phyloP scores from a whole-genome alignment of 2,888 invertebrate species.

The Odontothrips loti region DNA sequence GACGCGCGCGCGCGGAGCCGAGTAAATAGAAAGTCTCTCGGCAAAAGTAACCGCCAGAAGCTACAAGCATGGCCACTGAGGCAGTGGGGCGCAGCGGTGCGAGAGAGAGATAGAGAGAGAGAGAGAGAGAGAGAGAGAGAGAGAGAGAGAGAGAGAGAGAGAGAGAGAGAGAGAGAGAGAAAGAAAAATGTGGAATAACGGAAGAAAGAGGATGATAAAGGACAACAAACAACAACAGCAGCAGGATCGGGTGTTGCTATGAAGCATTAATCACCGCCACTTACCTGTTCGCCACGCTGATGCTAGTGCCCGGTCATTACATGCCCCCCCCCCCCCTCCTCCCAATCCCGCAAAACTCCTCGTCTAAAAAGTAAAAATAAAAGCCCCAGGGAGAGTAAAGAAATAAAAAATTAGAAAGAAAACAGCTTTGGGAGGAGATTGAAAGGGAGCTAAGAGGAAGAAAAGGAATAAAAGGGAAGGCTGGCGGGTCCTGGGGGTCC shows the following conservation, averaged over 20 bases:
- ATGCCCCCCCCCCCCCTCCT: not conserved
- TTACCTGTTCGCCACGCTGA: too few relatives aligned
- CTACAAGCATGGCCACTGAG: not conserved
- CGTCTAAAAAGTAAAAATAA: not conserved
- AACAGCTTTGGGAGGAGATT: too few relatives aligned
- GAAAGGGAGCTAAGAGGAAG: too few relatives aligned
- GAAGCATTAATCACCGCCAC: not conserved
- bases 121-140: slow-evolving; percentile 1
- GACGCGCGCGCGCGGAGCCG: not conserved
- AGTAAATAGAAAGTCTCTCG: not conserved
- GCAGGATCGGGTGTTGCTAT: too few relatives aligned
- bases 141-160: slow-evolving; percentile 2
- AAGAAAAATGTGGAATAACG: too few relatives aligned
- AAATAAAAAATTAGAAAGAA: not conserved
- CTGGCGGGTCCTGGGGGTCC: too few relatives aligned
- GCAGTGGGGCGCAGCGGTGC: not conserved
- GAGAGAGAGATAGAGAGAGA: not conserved
- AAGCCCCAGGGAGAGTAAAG: not conserved
- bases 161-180: slow-evolving; percentile 15
- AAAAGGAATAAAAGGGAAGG: too few relatives aligned
- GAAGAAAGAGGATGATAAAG: not conserved
- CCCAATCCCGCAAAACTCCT: not conserved
- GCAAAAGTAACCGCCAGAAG: slow-evolving; percentile 3
- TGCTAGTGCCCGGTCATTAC: not conserved
- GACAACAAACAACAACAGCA: too few relatives aligned